Conservation (phyloP, 2,797 vertebrate genomes). For the Chiropotes sagulatus region DNA sequence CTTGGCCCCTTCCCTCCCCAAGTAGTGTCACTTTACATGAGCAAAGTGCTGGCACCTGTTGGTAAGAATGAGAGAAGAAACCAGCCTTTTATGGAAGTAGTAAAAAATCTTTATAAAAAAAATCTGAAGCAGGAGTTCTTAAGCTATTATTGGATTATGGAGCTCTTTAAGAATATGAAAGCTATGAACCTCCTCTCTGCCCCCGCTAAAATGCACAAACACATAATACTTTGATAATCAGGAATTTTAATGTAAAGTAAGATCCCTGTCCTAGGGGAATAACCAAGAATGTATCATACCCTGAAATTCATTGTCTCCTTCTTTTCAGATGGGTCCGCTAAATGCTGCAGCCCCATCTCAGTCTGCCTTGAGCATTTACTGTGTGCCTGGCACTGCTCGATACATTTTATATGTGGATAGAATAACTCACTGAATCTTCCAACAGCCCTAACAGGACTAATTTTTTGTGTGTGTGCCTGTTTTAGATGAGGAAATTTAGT, state of each 20-base stretch:
- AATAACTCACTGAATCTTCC: neutral
- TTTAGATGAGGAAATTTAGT: conserved; percentile 17
- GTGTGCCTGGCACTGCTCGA: neutral
- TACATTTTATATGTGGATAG: neutral
- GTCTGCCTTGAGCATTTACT: neutral
- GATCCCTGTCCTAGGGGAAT: neutral
- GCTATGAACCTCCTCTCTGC: neutral
- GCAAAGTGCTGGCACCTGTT: conserved; percentile 59
- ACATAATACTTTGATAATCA: neutral
- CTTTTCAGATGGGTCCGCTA: too few relatives aligned
- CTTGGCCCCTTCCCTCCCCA: neutral
- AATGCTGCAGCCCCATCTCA: neutral
- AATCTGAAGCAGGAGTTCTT: neutral
- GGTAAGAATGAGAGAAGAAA: conserved; percentile 56
- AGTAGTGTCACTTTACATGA: neutral
- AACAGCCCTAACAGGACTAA: neutral
- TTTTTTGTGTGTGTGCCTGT: neutral
- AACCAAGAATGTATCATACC: neutral
- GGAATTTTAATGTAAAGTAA: neutral
- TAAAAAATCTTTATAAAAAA: conserved; percentile 9
- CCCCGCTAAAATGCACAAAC: neutral
- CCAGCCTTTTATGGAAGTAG: conserved; percentile 63
- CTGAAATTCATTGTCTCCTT: neutral
- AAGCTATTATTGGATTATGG: conserved; percentile 39
- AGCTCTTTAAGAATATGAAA: conserved; percentile 45